These are phyloP conservation scores for Mus musculus DNA, from an alignment of 2,113 vertebrate genomes.

Conservation along the genomic window DNA sequence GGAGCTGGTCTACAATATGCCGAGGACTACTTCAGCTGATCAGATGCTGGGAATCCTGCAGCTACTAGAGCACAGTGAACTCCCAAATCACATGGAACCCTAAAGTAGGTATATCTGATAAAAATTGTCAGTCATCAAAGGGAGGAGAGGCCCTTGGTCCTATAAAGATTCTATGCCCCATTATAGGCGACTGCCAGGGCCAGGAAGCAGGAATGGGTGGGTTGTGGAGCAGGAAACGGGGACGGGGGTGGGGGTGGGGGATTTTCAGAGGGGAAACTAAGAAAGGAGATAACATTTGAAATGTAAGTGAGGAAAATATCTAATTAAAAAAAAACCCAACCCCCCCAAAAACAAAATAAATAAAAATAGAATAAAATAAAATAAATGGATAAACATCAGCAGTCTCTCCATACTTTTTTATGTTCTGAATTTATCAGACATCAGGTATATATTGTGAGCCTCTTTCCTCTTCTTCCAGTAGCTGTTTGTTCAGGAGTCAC, in stretches of 20 bases:
- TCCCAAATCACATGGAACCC: not conserved
- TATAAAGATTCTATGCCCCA: no score
- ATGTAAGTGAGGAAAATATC: no score
- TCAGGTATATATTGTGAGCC: not conserved
- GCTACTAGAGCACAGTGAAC: not conserved
- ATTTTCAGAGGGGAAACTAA: no score
- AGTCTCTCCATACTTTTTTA: not conserved
- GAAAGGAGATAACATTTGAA: no score
- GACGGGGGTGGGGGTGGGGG: no score
- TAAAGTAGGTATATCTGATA: not conserved
- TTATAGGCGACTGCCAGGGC: no score
- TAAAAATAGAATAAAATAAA: conserved; percentile 22
- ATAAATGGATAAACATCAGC: not conserved
- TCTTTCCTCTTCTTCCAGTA: not conserved
- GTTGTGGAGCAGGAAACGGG: no score
- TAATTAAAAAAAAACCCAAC: no score
- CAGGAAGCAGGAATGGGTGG: no score
- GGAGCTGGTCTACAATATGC: not conserved
- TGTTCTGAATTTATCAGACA: not conserved
- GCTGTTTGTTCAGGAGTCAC: not conserved
- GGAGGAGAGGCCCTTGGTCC: no score
- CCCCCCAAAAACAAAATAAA: no score
- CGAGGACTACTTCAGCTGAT: not conserved
- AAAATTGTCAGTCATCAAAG: not conserved
- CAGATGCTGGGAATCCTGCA: no score